These are phyloP conservation scores for Solenopsis fugax DNA, from an alignment of 1,140 invertebrate genomes.

Conservation along the genomic window DNA sequence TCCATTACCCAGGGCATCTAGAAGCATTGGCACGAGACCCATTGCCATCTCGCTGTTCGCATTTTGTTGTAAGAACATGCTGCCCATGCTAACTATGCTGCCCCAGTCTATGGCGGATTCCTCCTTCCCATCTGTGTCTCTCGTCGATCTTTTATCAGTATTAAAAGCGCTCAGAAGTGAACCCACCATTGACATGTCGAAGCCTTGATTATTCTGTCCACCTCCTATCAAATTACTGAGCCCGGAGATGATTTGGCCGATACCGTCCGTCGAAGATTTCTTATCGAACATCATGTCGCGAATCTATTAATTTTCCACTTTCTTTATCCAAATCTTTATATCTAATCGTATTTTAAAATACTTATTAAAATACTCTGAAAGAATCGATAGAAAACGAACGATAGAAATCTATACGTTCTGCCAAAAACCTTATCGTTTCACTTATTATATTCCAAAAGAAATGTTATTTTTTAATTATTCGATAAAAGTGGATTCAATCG, in stretches of 20 bases:
- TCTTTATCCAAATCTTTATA: neutral
- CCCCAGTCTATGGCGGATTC: conserved; percentile 86
- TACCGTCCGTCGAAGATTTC: conserved; percentile 66
- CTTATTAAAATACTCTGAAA: neutral
- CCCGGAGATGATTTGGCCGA: conserved; percentile 83
- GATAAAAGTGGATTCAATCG: too few species aligned
- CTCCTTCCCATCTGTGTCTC: conserved; percentile 68
- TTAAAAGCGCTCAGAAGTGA: conserved; percentile 86
- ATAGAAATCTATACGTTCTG: too few species aligned
- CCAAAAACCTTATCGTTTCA: too few species aligned
- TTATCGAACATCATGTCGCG: conserved; percentile 76
- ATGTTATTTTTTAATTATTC: too few species aligned
- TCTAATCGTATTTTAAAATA: neutral
- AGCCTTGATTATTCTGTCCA: conserved; percentile 85
- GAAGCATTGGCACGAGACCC: conserved; percentile 89
- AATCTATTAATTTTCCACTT: conserved; percentile 64
- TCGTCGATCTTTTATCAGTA: conserved; percentile 77
- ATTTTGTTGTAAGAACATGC: conserved; percentile 87
- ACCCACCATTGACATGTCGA: conserved; percentile 87
- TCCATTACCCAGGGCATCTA: conserved; percentile 87
- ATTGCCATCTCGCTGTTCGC: conserved; percentile 87
- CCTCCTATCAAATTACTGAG: conserved; percentile 86
- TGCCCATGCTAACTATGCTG: conserved; percentile 88
- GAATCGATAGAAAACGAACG: too few species aligned
- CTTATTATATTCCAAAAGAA: too few species aligned